Base-by-base conservation (phyloP, 2,113 vertebrate genomes). In the Anser brachyrhynchus region DNA sequence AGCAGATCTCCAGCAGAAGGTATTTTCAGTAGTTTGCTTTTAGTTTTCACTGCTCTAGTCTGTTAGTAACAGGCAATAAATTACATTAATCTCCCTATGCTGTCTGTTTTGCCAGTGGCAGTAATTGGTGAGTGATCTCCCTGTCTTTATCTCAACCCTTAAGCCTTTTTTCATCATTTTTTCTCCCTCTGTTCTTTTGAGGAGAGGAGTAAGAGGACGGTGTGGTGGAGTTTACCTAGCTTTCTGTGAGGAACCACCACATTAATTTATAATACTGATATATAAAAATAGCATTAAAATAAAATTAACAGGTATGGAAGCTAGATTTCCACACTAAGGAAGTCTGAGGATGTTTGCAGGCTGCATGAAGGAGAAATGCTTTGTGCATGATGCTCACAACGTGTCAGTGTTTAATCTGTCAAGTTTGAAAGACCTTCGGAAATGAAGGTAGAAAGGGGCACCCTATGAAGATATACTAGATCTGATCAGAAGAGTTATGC, bases 351-450 rank as follows among this genome's bases (percentile, higher is more conserved):
- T 9, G 31, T 74, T 89, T 89, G 13, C 23, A 85, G 41, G 21
- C 23, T 49, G 16, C 9, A 46, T 0, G 0, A 77, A 17, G 14
- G 21, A 72, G 9, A 31, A 0, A 5, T 16, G 5, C 14, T 92
- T 28, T 28, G 31, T n/a, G 10, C 5, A n/a, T 3, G 1, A 22
- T 43, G 46, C 58, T 25, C 86, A 93, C 91, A 91, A 15, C 4
- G 61, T 76, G 43, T 69, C 9, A 28, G 57, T 37, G n/a, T 61
- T 75, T 80, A 51, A 43, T 23, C 28, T 84, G n/a, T 20, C n/a
- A 90, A 44, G 15, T 65, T 79, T 57, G 39, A 87, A 84, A 55
- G 44, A 20, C 5, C 52, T 90, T 88, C 28, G 51, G 17, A 83
- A 90, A 57, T 13, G 2, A 84, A 43, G 17, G 26, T 35, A 67